Percentiles rank a stretch among this genome's conserved stretches.
These are phyloP conservation scores for Papilio dardanus DNA, from an alignment of 1,140 invertebrate genomes.

Conservation along the genomic window DNA sequence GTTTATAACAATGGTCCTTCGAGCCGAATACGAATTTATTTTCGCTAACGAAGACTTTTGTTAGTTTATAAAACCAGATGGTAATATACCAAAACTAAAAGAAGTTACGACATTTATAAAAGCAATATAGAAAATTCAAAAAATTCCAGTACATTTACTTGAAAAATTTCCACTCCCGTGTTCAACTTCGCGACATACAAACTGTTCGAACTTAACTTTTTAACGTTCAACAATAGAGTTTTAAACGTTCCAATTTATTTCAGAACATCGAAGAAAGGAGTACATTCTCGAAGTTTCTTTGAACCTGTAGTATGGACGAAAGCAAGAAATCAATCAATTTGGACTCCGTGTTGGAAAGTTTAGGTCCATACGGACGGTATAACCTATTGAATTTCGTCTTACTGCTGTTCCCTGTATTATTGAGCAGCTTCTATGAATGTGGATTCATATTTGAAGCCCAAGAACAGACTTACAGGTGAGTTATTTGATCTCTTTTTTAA, in stretches of 20 bases:
- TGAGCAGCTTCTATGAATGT: conserved; percentile 75
- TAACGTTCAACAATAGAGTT: conserved; percentile 5
- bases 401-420: conserved; percentile 66
- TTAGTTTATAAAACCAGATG: neutral
- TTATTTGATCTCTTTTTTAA: too few relatives aligned
- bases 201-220: conserved; percentile 3
- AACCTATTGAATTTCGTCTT: conserved; percentile 74
- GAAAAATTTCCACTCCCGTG: neutral
- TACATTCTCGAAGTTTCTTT: conserved; percentile 5
- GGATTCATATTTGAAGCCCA: conserved; percentile 76
- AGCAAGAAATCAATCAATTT: conserved; percentile 74
- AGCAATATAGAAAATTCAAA: neutral
- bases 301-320: conserved; percentile 55
- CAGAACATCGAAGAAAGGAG: conserved; percentile 42
- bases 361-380: conserved; percentile 74
- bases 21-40: neutral
- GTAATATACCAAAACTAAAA: neutral
- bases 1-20: neutral
- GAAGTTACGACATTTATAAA: neutral
- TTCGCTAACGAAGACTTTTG: neutral
- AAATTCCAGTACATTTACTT: neutral
- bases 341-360: conserved; percentile 69
- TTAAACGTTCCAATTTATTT: conserved; percentile 50
- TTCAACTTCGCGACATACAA: conserved; percentile 15
- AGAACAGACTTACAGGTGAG: conserved; percentile 68